Evolutionary conservation across 2,113 vertebrate genomes (phyloP).

Genomic region (Lipophrys pholis): DNA sequence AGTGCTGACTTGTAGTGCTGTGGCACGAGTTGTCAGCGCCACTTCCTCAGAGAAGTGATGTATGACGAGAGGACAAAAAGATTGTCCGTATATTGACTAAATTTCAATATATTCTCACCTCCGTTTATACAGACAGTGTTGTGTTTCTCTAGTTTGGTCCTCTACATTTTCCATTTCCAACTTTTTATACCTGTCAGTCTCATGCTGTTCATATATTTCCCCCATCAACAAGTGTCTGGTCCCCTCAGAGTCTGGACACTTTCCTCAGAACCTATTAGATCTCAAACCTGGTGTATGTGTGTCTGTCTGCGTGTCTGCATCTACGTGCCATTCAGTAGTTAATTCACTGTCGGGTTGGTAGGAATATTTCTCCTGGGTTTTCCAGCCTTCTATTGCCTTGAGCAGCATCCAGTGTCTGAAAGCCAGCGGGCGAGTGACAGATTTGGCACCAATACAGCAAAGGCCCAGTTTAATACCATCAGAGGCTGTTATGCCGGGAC

Average conservation of each 20-base stretch:
- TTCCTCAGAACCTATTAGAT: slow-evolving; percentile 59
- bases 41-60: slow-evolving; percentile 44
- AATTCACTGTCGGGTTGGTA: slow-evolving; percentile 57
- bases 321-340: slow-evolving; percentile 40
- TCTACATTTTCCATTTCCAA: slow-evolving; percentile 7
- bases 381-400: slow-evolving; percentile 37
- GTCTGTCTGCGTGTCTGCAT: slow-evolving; percentile 26
- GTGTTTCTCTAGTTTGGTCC: slow-evolving; percentile 25
- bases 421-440: slow-evolving; percentile 19
- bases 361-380: slow-evolving; percentile 47
- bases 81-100: slow-evolving; percentile 23
- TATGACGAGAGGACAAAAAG: slow-evolving; percentile 36
- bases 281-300: slow-evolving; percentile 8
- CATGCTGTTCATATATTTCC: slow-evolving; percentile 39
- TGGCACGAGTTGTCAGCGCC: slow-evolving; percentile 31
- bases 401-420: slow-evolving; percentile 47
- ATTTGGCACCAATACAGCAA: slow-evolving; percentile 39
- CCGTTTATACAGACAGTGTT: slow-evolving; percentile 6
- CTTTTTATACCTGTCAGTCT: slow-evolving; percentile 53
- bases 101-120: slow-evolving; percentile 6
- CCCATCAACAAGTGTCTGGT: slow-evolving; percentile 52
- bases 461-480: slow-evolving; percentile 69
- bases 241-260: slow-evolving; percentile 43
- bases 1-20: slow-evolving; percentile 47
- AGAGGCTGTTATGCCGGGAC: slow-evolving; percentile 50